Evolutionary conservation across 2,888 invertebrate species (phyloP), one percentile per base, ranked within the genome.

Genomic region (Celastrina argiolus): DNA sequence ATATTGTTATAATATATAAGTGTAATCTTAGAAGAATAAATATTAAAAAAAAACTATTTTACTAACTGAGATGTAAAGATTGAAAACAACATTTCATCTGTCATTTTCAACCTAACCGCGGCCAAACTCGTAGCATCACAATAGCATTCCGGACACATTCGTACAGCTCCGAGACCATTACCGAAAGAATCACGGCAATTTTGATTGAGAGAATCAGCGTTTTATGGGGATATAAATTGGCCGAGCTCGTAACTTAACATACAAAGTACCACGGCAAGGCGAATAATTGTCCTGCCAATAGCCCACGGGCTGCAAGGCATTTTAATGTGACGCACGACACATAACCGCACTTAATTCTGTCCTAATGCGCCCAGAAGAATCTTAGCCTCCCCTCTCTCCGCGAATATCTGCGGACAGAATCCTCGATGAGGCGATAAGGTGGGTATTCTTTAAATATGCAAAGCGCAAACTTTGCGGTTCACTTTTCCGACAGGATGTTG

Each of bases 281-380:
- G 83, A 84, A 86, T 87, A 81, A 84, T 85, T 85, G 82, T 83
- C 77, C 81, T 76, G 83, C 80, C 82, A 82, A 84, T 83, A 80
- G 81, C 78, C 78, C 78, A 74, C 77, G 76, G 73, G 77, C 80
- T 81, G 82, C 82, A 81, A 83, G 82, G 88, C 81, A 89, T 90
- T 90, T 91, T 89, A 91, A 90, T 86, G 88, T 87, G 88, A 85
- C 88, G 85, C 76, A 74, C 74, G 81, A 88, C 90, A 89, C 84
- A 90, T 88, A 88, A 89, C 85, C 79, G 85, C 89, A 91, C 91
- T 91, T 89, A 90, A 90, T 89, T 88, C 88, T 84, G 85, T 83
- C 87, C 89, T 89, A 88, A 91, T 87, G 86, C 83, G 87, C 82
- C 78, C 74, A 75, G 71, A 78, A 75, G 78, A 85, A 85, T 88